Conservation (phyloP, 2,113 vertebrate genomes). For the Spilogale gracilis region DNA sequence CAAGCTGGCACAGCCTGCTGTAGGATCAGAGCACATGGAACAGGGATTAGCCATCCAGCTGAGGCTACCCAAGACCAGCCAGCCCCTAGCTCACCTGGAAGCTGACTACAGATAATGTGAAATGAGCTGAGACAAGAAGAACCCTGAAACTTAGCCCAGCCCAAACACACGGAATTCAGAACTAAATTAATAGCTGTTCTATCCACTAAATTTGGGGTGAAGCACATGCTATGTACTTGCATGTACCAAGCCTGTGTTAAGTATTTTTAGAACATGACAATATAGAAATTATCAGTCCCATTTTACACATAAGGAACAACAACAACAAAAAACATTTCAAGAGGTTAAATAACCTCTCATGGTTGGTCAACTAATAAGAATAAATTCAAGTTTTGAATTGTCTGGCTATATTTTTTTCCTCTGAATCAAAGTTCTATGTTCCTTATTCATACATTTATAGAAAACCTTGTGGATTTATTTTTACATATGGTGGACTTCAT, state of each 20-base stretch:
- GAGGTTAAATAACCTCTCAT: neutral
- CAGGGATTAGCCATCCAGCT: neutral
- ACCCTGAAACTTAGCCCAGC: rapidly evolving
- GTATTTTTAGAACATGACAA: neutral
- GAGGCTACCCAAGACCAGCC: neutral
- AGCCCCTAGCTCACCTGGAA: neutral
- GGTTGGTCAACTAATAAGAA: neutral
- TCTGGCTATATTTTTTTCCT: neutral
- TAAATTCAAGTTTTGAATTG: neutral
- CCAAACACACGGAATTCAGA: neutral
- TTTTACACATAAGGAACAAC: neutral
- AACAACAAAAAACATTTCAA: neutral
- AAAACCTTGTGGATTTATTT: conserved; percentile 24
- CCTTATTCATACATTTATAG: neutral
- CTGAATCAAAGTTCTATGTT: neutral
- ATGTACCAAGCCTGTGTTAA: neutral
- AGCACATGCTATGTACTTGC: neutral
- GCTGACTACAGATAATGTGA: neutral
- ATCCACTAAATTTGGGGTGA: neutral
- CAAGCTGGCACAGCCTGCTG: rapidly evolving
- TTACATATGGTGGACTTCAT: neutral
- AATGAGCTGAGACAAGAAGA: neutral
- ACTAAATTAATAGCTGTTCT: neutral
- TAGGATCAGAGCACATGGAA: neutral
- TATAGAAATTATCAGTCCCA: neutral